Conservation (phyloP, 2,888 invertebrate genomes). For the Nomada ruficornis region DNA sequence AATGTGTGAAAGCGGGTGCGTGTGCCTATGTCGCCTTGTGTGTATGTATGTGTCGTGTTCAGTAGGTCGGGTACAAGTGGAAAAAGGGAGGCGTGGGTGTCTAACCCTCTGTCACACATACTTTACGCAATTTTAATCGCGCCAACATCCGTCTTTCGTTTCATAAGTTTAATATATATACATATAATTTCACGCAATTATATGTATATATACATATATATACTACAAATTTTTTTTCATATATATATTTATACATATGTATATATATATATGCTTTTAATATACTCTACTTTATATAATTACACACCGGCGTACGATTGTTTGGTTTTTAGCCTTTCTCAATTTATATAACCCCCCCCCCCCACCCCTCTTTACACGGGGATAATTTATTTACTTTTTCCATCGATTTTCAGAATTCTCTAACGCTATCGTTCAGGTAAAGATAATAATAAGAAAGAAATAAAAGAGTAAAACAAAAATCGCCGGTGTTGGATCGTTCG, state of each 20-base stretch:
- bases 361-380: slow-evolving; percentile 10
- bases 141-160: slow-evolving; percentile 65
- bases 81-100: slow-evolving; percentile 62
- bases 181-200: slow-evolving; percentile 68
- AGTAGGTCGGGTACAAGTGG: slow-evolving; percentile 59
- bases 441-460: slow-evolving; percentile 47
- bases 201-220: slow-evolving; percentile 67
- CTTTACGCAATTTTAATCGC: slow-evolving; percentile 66
- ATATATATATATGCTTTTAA: slow-evolving; percentile 67
- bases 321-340: slow-evolving; percentile 58
- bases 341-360: slow-evolving; percentile 6
- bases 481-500: slow-evolving; percentile 68
- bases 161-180: slow-evolving; percentile 73
- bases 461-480: slow-evolving; percentile 45
- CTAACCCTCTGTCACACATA: slow-evolving; percentile 60
- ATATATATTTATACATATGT: slow-evolving; percentile 67
- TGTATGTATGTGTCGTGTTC: slow-evolving; percentile 45
- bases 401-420: neutral
- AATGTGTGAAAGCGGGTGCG: slow-evolving; percentile 26
- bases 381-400: slow-evolving; percentile 1
- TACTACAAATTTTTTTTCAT: slow-evolving; percentile 36
- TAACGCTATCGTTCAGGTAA: neutral
- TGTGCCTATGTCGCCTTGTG: slow-evolving; percentile 42
- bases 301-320: slow-evolving; percentile 75
- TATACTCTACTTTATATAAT: slow-evolving; percentile 76